phyloP scores from a whole-genome alignment of 1,140 invertebrate genomes.

The Luehdorfia chinensis region DNA sequence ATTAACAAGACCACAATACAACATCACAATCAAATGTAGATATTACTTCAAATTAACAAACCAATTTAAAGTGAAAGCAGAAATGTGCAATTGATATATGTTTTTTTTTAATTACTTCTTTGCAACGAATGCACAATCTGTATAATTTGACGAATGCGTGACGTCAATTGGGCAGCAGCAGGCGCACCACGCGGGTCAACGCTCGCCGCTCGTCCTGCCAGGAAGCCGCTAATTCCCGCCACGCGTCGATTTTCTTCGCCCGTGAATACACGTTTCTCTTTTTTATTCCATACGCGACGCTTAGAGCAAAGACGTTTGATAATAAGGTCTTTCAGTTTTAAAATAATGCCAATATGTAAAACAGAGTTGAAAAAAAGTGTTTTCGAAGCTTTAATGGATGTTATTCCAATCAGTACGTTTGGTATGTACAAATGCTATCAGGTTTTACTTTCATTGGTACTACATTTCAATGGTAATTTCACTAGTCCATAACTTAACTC shows the following conservation, averaged over 20 bases:
- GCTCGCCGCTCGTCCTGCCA: conserved; percentile 53
- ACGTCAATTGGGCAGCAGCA: conserved; percentile 21
- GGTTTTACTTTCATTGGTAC: too few species aligned
- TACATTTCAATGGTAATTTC: too few species aligned
- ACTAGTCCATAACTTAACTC: too few species aligned
- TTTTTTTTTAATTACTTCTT: too few species aligned
- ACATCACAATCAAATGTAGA: too few species aligned
- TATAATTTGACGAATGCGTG: conserved; percentile 15
- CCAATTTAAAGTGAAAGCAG: too few species aligned
- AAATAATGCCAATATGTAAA: neutral
- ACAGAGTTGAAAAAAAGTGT: neutral
- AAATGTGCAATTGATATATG: too few species aligned
- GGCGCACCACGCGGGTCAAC: conserved; percentile 39
- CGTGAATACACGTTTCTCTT: conserved; percentile 32
- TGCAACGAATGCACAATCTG: neutral
- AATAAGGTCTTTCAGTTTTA: neutral
- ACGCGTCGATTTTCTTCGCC: conserved; percentile 47
- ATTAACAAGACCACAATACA: too few species aligned
- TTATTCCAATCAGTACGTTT: too few species aligned
- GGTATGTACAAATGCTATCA: too few species aligned
- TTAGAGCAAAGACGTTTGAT: neutral
- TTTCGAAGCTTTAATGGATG: neutral
- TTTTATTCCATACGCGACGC: conserved; percentile 16
- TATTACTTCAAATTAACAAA: too few species aligned
- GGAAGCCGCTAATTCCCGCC: conserved; percentile 65